Conservation (phyloP, 2,888 invertebrate species). For the Fragum fragum region DNA sequence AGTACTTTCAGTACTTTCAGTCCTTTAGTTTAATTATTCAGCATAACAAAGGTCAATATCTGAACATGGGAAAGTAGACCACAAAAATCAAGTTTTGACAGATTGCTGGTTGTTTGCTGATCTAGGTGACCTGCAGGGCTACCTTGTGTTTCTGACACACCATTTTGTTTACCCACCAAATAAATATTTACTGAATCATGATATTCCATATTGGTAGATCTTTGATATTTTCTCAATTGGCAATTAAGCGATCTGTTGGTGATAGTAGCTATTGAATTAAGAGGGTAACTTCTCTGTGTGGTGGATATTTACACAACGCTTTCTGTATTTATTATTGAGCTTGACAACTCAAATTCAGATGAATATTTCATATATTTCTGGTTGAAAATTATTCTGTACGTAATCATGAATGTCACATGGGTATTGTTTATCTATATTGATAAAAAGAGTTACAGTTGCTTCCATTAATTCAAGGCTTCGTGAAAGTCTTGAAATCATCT, state of each 20-base stretch:
- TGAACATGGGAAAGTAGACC: too few species aligned
- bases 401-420: slow-evolving; percentile 56
- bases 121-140: slow-evolving; percentile 10
- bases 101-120: slow-evolving; percentile 1
- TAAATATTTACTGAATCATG: slow-evolving; percentile 18
- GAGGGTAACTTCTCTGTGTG: slow-evolving; percentile 38
- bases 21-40: too few species aligned
- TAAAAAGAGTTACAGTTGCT: slow-evolving; percentile 8
- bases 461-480: too few species aligned
- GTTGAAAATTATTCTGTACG: slow-evolving; percentile 51
- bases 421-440: slow-evolving; percentile 61
- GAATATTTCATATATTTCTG: slow-evolving; percentile 47
- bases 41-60: too few species aligned
- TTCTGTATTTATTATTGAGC: not conserved
- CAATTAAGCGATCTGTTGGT: slow-evolving; percentile 46
- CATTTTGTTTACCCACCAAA: slow-evolving; percentile 20
- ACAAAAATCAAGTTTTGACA: slow-evolving; percentile 11
- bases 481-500: too few species aligned
- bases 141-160: slow-evolving; percentile 20
- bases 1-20: too few species aligned
- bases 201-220: slow-evolving; percentile 18
- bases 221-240: slow-evolving; percentile 49
- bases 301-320: slow-evolving; percentile 31
- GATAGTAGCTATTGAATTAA: slow-evolving; percentile 38
- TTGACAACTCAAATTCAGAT: slow-evolving; percentile 28